Evolutionary conservation across 2,797 vertebrate genomes (phyloP), one percentile per base, ranked within the genome.

Genomic region (Hoplostethus mediterraneus): DNA sequence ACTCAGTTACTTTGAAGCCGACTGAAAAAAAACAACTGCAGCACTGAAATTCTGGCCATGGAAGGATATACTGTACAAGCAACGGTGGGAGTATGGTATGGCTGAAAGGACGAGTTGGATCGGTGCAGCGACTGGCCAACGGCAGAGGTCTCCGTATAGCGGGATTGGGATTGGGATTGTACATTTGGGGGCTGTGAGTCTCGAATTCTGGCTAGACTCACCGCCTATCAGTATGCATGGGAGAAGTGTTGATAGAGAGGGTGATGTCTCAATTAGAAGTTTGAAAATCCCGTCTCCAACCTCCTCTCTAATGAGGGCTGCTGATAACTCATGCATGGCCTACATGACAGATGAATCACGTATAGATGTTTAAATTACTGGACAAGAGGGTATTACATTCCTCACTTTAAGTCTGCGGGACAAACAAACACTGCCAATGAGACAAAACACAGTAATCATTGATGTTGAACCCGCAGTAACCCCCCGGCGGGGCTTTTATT

Each of bases 391-490:
- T 42, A 28, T 71, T 67, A 47, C 45, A 54, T 25, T 4, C 17
- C 28, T 61, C 25, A 66, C 16, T 75, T 85, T 53, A 59, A 47
- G 4, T 66, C 63, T 79, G 68, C 14, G 9, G 63, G 51, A 72
- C 75, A 87, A 81, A 86, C 63, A 87, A 81, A 86, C 63, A 79
- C 69, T 65, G 57, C 28, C 45, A 70, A 47, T 0, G 53, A 86
- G 57, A 73, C 40, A 70, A 82, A 84, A 80, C 52, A 45, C 9
- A 76, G 67, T 64, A 68, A 74, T 84, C 71, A 72, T n/a, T 66
- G 75, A 73, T 0, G 55, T 6, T 89, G 91, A 91, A 91, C 87
- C 75, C 78, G 2, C 62, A n/a, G 6, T 90, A 87, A 93, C 21
- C 89, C 90, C 80, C 81, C 5, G 5, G 63, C 57, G 21, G 21